Evolutionary conservation across 2,797 vertebrate genomes (phyloP).

Genomic region (Cyclopterus lumpus): DNA sequence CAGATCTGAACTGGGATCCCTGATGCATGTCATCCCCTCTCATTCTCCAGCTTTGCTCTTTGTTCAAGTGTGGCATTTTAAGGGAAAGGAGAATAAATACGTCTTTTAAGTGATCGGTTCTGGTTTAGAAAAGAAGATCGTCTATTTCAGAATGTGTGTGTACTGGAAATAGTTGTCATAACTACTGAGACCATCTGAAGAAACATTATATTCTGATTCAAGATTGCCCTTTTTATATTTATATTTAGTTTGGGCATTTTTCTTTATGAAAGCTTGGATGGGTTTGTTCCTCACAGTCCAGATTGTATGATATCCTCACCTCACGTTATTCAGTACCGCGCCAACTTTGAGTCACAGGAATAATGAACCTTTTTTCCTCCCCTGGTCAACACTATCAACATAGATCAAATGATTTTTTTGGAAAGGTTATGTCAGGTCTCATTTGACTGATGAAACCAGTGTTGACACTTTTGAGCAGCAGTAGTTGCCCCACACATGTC

Average conservation of each 20-base stretch:
- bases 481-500: background rate
- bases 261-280: background rate
- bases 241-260: background rate
- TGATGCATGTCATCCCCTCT: background rate
- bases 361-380: background rate
- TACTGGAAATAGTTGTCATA: background rate
- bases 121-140: background rate
- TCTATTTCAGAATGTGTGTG: background rate
- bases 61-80: background rate
- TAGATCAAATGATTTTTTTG: conserved; percentile 3
- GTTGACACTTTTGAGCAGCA: background rate
- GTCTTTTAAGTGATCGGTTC: background rate
- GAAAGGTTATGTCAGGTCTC: background rate
- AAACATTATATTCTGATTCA: background rate
- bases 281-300: background rate
- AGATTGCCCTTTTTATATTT: background rate
- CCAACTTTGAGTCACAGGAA: conserved; percentile 16
- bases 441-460: background rate
- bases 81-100: background rate
- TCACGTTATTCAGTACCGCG: background rate
- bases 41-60: background rate
- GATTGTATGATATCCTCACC: background rate
- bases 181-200: background rate
- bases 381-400: background rate
- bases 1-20: background rate